Evolutionary conservation across 2,888 invertebrate species (phyloP).

Genomic region (Lutraria lutraria): DNA sequence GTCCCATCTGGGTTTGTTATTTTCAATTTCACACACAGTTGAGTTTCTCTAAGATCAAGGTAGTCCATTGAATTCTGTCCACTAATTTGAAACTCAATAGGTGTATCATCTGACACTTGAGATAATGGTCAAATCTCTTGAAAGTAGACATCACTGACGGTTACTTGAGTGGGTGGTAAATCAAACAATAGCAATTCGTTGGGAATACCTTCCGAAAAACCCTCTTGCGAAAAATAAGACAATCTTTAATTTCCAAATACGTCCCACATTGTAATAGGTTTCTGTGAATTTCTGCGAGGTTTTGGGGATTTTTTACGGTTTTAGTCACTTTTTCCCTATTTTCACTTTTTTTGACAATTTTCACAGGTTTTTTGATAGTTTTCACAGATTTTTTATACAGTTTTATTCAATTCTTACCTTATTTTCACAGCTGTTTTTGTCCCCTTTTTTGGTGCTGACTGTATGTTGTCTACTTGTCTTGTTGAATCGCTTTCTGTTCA

Average conservation of each 20-base stretch:
- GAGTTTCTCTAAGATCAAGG: conserved; percentile 46
- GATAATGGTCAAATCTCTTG: conserved; percentile 64
- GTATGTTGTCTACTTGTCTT: neutral
- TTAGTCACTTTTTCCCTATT: conserved; percentile 19
- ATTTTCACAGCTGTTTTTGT: conserved; percentile 19
- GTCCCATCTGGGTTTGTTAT: conserved; percentile 46
- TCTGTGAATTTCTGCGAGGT: conserved; percentile 4
- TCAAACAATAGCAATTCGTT: conserved; percentile 59
- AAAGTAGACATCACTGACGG: conserved; percentile 58
- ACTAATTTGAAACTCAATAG: conserved; percentile 65
- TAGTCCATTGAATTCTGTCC: conserved; percentile 64
- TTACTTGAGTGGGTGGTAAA: conserved; percentile 63
- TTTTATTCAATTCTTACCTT: neutral
- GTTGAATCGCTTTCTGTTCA: conserved; percentile 16
- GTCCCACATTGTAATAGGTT: conserved; percentile 20
- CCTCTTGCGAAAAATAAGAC: conserved; percentile 53
- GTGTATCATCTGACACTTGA: conserved; percentile 58
- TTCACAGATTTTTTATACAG: neutral
- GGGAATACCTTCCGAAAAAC: conserved; percentile 61
- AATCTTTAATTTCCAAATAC: conserved; percentile 38
- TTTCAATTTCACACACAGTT: conserved; percentile 51
- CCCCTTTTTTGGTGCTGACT: neutral
- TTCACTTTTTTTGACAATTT: conserved; percentile 10
- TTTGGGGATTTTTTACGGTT: conserved; percentile 11
- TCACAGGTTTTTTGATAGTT: neutral